Base-by-base conservation (phyloP, 2,113 vertebrate genomes). In the Gobiocypris rarus region DNA sequence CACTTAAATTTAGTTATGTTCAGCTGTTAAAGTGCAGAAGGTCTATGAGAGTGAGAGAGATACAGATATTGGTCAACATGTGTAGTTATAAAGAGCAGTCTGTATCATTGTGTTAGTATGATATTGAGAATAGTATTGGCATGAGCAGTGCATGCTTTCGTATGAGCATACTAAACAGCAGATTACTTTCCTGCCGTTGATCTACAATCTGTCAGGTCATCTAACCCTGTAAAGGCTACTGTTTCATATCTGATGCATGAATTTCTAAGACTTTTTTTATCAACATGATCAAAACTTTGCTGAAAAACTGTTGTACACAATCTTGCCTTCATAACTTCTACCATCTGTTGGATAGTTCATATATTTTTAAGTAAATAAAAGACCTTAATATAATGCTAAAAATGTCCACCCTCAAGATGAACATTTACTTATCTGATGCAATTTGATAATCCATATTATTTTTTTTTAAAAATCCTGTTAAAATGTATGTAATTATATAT, bases 141-240 rank as follows among this genome's bases (percentile, higher is more conserved):
- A 58, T 58, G 74, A 58, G 31, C 31, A n/a, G 31, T 31, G 5
- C 19, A 76, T 7, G 31, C 31, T 24, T 38, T 38, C 34, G 4
- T 34, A 38, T 38, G 38, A 38, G 34, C 34, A 38, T 38, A 38
- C 34, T 38, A 5, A 38, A 38, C 38, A 38, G 88, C 84, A 89
- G 77, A 63, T 88, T 76, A 88, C 83, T 87, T 90, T 79, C 88
- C 22, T 77, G 87, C 88, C 86, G 88, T 90, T 86, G 17, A 86
- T 88, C 84, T 77, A 87, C 92, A 89, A 92, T 93, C 91, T 90
- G 67, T 3, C 11, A 86, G 90, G 89, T 89, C 89, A 87, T 79
- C 31, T 69, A 69, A 22, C 17, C 31, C 15, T 19, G 13, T 65
- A 38, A 67, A 69, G 8, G 17, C 31, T 31, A 31, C 13, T 19